Base-by-base conservation (phyloP, 2,113 vertebrate genomes). In the Polypterus bichir region DNA sequence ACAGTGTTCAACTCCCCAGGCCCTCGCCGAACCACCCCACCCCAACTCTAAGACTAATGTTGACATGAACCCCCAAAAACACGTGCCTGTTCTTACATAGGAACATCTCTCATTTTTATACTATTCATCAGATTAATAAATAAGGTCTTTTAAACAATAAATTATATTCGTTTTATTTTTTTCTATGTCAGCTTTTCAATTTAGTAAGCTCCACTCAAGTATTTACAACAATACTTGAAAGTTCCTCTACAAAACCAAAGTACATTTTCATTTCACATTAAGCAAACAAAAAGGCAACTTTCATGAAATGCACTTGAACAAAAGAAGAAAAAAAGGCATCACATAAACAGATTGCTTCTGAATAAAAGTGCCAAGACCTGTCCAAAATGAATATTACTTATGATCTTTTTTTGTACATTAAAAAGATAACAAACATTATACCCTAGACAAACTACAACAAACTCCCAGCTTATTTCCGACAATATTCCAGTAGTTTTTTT, bases 221-320 rank as follows among this genome's bases (percentile, higher is more conserved):
- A 93, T 93, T 89, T 92, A 93, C 83, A 93, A 93, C 90, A 92
- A 93, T 92, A 93, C 89, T 91, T 90, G 86, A 79, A 88, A 84
- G 77, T 87, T 89, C 79, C 85, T 89, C 84, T 83, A 86, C 80
- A 89, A 85, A 85, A 80, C 74, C 75, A 81, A 87, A 80, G 65
- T 81, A 84, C 78, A 74, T 82, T 85, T 85, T 86, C 76, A 81
- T 81, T 85, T 88, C 85, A 88, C 84, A 88, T 88, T 87, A 85
- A 85, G 83, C 84, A 88, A 85, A 84, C 82, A 78, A 81, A 79
- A 82, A 77, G 77, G 78, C 84, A 79, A 86, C 81, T 85, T 76
- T 84, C 75, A 80, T 77, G 82, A 84, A 74, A 87, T 87, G 82
- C 80, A 80, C 82, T 86, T 88, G 79, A 80, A 54, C 27, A 27